Evolutionary conservation across 2,888 invertebrate species (phyloP).

Genomic region (Beris morrisii): DNA sequence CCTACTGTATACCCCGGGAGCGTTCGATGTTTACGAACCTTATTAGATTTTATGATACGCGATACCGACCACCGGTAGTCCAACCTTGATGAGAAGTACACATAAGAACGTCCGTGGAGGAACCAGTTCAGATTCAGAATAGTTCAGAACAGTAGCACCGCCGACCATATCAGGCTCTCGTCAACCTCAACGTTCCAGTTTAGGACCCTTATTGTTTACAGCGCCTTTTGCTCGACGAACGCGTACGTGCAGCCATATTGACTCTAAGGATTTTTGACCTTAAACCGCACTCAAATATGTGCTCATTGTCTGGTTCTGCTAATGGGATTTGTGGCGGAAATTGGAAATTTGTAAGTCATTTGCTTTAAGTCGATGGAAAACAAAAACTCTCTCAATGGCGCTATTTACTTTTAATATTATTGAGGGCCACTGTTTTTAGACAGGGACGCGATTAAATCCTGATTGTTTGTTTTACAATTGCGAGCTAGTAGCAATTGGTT

Average conservation of each 20-base stretch:
- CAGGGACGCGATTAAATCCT: too few species aligned
- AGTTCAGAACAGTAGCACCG: constrained; percentile 24
- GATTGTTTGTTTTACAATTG: not conserved
- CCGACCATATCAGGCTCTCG: not conserved
- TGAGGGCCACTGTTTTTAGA: constrained; percentile 2
- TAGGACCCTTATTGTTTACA: not conserved
- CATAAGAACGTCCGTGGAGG: constrained; percentile 12
- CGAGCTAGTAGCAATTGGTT: too few species aligned
- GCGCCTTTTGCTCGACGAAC: not conserved
- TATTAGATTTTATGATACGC: constrained; percentile 33
- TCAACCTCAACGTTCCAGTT: constrained; percentile 9
- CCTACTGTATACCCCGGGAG: not conserved
- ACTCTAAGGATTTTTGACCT: constrained; percentile 23
- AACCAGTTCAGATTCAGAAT: constrained; percentile 5
- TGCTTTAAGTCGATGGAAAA: constrained; percentile 5
- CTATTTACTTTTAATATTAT: not conserved
- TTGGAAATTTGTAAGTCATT: constrained; percentile 28
- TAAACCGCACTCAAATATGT: constrained; percentile 28
- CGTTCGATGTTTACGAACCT: constrained; percentile 28
- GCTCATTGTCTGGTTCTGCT: not conserved
- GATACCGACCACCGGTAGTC: constrained; percentile 28
- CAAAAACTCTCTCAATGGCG: not conserved
- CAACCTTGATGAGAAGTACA: constrained; percentile 20
- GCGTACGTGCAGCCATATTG: constrained; percentile 10
- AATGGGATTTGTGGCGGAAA: constrained; percentile 16